These are phyloP conservation scores for Caenorhabditis sp. DNA, from an alignment of 2,888 invertebrate species.

Conservation along the genomic window DNA sequence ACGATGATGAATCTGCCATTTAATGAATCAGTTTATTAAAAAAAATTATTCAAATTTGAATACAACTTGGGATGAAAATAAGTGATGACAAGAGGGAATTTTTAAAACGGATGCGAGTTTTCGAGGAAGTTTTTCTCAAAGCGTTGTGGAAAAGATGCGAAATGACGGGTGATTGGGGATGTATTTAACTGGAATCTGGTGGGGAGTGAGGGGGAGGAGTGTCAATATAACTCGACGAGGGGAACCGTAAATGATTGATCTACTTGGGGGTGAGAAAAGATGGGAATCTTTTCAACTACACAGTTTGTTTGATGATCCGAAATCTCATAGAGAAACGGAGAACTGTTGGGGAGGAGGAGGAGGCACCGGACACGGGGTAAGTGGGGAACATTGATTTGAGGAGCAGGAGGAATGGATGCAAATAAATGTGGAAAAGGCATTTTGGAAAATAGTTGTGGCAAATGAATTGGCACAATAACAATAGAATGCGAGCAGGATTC, in stretches of 20 bases:
- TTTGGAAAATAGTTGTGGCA: background rate
- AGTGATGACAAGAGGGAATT: background rate
- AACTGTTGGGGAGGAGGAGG: background rate
- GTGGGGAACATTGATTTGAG: background rate
- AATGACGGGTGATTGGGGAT: background rate
- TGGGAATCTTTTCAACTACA: background rate
- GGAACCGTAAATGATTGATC: slow-evolving; percentile 46
- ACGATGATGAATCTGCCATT: slow-evolving; percentile 25
- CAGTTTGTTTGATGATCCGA: background rate
- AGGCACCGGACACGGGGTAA: slow-evolving; percentile 35
- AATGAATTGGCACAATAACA: slow-evolving; percentile 1
- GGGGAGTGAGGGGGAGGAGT: slow-evolving; percentile 1
- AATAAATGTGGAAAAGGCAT: background rate
- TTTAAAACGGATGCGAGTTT: background rate
- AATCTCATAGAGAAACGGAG: background rate
- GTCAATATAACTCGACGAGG: slow-evolving; percentile 11
- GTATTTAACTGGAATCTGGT: slow-evolving; percentile 4
- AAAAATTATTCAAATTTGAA: slow-evolving; percentile 8
- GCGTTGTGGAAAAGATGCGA: background rate
- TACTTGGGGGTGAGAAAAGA: slow-evolving; percentile 30
- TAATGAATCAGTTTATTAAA: background rate
- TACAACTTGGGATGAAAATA: background rate
- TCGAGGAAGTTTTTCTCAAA: background rate
- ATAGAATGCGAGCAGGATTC: background rate
- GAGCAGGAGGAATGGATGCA: slow-evolving; percentile 17